Evolutionary conservation across 2,113 vertebrate genomes (phyloP), one percentile per base, ranked within the genome.

Genomic region (Callospermophilus lateralis): DNA sequence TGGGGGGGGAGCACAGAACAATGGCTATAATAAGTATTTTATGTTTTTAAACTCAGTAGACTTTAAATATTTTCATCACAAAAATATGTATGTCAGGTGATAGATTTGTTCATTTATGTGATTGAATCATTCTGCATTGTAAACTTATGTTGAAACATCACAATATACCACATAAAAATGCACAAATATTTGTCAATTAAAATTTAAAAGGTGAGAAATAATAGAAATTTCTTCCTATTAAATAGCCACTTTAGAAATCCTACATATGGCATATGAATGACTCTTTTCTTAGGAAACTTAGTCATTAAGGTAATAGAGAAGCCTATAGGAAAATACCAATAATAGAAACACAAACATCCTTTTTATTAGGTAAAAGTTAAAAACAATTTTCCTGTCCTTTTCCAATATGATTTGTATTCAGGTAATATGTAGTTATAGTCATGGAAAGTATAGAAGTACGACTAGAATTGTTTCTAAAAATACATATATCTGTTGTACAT

Each of bases 221-320:
- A 58, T 58, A 81, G 70, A 89, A 86, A 61, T 78, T 70, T 42
- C 78, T 95, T 88, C 17, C 13, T 85, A 45, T 20, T 90, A 39
- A 86, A 53, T 2, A 78, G 19, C 6, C 28, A 55, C 39, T 91
- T 94, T 87, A 55, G 39, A 92, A 80, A 16, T 10, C 12, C 48
- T 93, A 15, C 6, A 42, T 73, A 24, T 77, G 16, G 26, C 80
- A 32, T 67, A 16, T n/a, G 17, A 89, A 89, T 61, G 20, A 65
- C 4, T 4, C 61, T 6, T 32, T 88, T 37, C 39, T 55, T 58
- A 94, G 26, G 61, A 90, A 96, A 81, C 28, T 68, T 78, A 68
- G 3, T 55, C 12, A 48, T 32, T 94, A 42, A 34, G 10, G 12
- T 81, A 42, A 87, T 30, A 78, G 8, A 32, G 24, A 90, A 77